A percentile compares a stretch with the other conserved stretches of the same genome.
These are phyloP conservation scores for Fragum sueziense DNA, from an alignment of 2,888 invertebrate species.

Conservation along the genomic window DNA sequence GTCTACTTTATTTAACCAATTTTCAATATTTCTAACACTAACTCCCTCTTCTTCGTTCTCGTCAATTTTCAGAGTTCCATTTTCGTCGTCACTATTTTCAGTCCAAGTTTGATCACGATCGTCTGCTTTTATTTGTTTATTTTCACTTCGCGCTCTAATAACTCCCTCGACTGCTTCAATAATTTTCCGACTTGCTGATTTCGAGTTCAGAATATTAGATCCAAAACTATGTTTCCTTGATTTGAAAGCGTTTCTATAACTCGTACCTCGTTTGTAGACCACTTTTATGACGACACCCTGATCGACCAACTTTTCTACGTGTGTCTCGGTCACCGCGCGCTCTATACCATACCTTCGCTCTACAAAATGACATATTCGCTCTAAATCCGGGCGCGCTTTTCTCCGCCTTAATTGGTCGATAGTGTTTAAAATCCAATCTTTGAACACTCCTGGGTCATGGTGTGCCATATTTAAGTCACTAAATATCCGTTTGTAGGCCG, in stretches of 20 bases:
- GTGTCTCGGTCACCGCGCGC: slow-evolving; percentile 85
- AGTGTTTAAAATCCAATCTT: slow-evolving; percentile 87
- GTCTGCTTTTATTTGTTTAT: not conserved
- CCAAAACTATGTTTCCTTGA: slow-evolving; percentile 85
- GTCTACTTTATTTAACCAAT: slow-evolving; percentile 18
- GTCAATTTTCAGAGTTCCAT: no score
- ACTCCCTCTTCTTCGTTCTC: not conserved
- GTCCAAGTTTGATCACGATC: not conserved
- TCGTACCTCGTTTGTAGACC: slow-evolving; percentile 93
- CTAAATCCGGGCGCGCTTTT: slow-evolving; percentile 92
- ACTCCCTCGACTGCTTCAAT: slow-evolving; percentile 63
- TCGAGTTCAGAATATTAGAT: slow-evolving; percentile 73
- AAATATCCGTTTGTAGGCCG: not conserved
- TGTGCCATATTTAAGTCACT: slow-evolving; percentile 43
- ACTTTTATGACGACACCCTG: slow-evolving; percentile 91
- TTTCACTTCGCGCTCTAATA: slow-evolving; percentile 22
- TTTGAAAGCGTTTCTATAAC: slow-evolving; percentile 91
- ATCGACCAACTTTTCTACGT: slow-evolving; percentile 90
- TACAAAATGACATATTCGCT: slow-evolving; percentile 92
- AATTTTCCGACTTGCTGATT: slow-evolving; percentile 65
- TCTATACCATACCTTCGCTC: slow-evolving; percentile 89
- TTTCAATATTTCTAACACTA: slow-evolving; percentile 11
- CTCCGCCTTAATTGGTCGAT: slow-evolving; percentile 92
- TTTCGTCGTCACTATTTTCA: slow-evolving; percentile 52
- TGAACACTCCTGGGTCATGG: slow-evolving; percentile 27